Percentiles rank a stretch among this genome's conserved stretches.
phyloP scores from a whole-genome alignment of 2,888 invertebrate genomes.

The Podabrus alpinus region DNA sequence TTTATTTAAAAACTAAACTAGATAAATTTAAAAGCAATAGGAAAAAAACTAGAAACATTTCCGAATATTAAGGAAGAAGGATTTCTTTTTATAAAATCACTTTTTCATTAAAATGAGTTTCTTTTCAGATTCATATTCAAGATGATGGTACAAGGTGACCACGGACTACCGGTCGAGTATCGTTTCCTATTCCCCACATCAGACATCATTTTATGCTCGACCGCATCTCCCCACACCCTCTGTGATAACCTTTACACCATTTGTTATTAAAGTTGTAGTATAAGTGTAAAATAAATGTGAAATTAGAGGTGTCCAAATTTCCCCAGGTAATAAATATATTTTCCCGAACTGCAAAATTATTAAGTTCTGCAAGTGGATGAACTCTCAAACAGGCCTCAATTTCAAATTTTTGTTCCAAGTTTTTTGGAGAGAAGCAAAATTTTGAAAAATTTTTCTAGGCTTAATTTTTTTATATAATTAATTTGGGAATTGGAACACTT shows the following conservation, averaged over 20 bases:
- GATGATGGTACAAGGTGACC: constrained; percentile 51
- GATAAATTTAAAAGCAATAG: too few species aligned
- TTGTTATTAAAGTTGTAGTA: constrained; percentile 18
- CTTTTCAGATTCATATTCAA: constrained; percentile 49
- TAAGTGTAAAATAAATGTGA: constrained; percentile 8
- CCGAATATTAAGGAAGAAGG: too few species aligned
- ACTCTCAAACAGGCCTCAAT: not conserved
- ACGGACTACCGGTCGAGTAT: constrained; percentile 40
- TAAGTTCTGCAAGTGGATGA: not conserved
- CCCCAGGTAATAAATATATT: not conserved
- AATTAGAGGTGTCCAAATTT: not conserved
- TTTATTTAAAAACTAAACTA: too few species aligned
- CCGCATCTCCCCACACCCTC: constrained; percentile 45
- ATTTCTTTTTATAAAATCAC: too few species aligned
- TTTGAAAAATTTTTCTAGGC: not conserved
- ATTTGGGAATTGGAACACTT: not conserved
- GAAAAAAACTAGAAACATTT: not conserved
- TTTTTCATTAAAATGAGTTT: not conserved
- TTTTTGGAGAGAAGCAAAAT: not conserved
- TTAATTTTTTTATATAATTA: not conserved
- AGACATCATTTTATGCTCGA: constrained; percentile 44
- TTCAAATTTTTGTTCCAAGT: not conserved
- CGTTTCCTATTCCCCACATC: constrained; percentile 37
- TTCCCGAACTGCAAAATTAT: too few species aligned
- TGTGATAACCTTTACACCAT: constrained; percentile 43